A percentile compares a stretch with the other conserved stretches of the same genome.
These are phyloP conservation scores for Catostylus mosaicus DNA, from an alignment of 30 jellyfish, hydroid and myxozoan species.

Conservation along the genomic window DNA sequence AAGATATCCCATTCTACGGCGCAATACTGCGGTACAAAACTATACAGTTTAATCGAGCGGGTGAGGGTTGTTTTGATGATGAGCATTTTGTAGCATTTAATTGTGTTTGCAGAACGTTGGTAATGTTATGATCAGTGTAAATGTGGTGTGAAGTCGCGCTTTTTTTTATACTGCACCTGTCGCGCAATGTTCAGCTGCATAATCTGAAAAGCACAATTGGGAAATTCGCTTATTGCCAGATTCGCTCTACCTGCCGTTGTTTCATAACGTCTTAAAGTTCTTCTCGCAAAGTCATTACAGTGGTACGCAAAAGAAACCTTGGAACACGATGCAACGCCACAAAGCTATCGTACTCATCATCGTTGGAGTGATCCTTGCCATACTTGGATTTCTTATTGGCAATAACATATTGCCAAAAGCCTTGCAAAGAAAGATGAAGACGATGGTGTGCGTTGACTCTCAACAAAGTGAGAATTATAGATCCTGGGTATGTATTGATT, in stretches of 20 bases:
- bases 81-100: too few species aligned
- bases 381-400: conserved; percentile 37
- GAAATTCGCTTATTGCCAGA: neutral
- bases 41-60: too few species aligned
- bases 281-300: too few species aligned
- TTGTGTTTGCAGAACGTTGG: too few species aligned
- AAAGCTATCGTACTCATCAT: conserved; percentile 22
- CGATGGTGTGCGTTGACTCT: conserved; percentile 50
- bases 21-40: too few species aligned
- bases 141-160: neutral
- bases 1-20: too few species aligned
- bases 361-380: conserved; percentile 9
- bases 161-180: neutral
- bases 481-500: conserved; percentile 48
- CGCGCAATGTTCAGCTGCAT: neutral
- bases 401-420: conserved; percentile 12
- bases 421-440: neutral
- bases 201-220: neutral
- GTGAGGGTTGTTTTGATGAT: too few species aligned
- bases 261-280: neutral
- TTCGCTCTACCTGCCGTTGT: neutral
- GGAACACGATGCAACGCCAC: conserved; percentile 22
- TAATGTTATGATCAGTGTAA: neutral
- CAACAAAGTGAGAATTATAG: conserved; percentile 6
- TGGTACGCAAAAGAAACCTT: neutral